Percentiles rank a stretch among this genome's conserved stretches.
phyloP scores from a whole-genome alignment of 1,140 invertebrate genomes.

The Meloidogyne hapla region DNA sequence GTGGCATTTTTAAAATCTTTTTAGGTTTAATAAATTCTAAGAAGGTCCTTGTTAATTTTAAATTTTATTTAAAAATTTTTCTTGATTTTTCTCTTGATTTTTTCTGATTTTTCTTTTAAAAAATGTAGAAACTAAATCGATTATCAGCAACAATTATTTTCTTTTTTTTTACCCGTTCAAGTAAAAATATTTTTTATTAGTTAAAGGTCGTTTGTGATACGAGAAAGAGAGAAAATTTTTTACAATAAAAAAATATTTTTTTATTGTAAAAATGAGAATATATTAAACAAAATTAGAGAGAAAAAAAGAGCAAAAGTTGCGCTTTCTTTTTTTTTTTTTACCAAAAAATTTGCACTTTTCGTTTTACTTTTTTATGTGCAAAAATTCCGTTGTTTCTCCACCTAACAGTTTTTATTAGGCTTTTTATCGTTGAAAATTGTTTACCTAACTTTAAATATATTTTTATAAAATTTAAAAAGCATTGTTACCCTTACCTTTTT shows the following conservation, averaged over 20 bases:
- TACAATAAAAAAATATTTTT: background rate
- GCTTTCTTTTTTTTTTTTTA: background rate
- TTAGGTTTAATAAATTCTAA: too few species aligned
- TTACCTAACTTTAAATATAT: slow-evolving; percentile 1
- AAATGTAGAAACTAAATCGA: too few species aligned
- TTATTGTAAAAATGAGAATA: slow-evolving; percentile 4
- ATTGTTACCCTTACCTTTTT: background rate
- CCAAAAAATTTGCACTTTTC: background rate
- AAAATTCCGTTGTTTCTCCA: background rate
- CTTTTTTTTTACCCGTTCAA: background rate
- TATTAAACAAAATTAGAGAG: too few species aligned
- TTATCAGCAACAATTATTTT: too few species aligned
- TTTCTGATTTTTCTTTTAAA: too few species aligned
- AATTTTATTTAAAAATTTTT: background rate
- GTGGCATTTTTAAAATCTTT: background rate
- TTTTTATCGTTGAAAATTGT: background rate
- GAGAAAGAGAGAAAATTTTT: background rate
- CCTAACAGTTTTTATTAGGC: background rate
- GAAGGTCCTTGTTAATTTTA: background rate
- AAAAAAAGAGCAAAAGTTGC: slow-evolving; percentile 5
- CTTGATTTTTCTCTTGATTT: too few species aligned
- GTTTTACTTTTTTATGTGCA: background rate
- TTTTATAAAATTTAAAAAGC: background rate
- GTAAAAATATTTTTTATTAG: background rate
- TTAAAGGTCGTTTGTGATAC: background rate